Evolutionary conservation across 2,113 vertebrate species (phyloP), one percentile per base, ranked within the genome.

Genomic region (Gasterosteus nipponicus): DNA sequence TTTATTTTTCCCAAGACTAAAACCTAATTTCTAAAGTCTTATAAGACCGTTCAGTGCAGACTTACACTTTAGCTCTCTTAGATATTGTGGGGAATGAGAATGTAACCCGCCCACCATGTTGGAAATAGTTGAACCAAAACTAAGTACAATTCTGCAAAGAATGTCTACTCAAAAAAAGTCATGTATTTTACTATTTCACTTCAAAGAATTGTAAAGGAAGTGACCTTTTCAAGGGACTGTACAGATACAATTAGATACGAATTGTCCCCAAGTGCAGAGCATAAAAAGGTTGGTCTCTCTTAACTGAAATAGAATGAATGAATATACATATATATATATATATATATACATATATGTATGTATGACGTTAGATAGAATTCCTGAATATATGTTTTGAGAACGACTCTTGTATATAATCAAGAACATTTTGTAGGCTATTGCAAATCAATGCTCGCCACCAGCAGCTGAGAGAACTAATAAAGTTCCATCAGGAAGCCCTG

Each of bases 401-500:
- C 33, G 16, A 31, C 10, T 19, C 22, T 42, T 29, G 49, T 74
- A 26, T n/a, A 3, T 18, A n/a, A 29, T 39, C 10, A 5, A 19
- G 26, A 44, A 19, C n/a, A 35, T 15, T 41, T 7, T 38, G 4
- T 10, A 14, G 11, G 22, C 31, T 11, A 15, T 3, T 65, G n/a
- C 4, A n/a, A 19, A 66, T 53, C 42, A 54, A n/a, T 7, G 4
- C 31, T 69, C 39, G 16, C 77, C 18, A 49, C 41, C 1, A 16
- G 49, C 39, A 70, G n/a, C 46, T 64, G n/a, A 60, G 16, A 57
- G 64, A 71, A 54, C 18, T 39, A 58, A 18, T 16, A 29, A 44
- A 35, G 51, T 73, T 74, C 33, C 61, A 41, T 35, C 9, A 16
- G 42, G 35, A 77, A 75, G 51, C 54, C 54, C 38, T n/a, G n/a